A percentile compares a stretch with the other conserved stretches of the same genome.
Conservation (phyloP, 92 coral and sea anemone species). For the Montipora capitata region DNA sequence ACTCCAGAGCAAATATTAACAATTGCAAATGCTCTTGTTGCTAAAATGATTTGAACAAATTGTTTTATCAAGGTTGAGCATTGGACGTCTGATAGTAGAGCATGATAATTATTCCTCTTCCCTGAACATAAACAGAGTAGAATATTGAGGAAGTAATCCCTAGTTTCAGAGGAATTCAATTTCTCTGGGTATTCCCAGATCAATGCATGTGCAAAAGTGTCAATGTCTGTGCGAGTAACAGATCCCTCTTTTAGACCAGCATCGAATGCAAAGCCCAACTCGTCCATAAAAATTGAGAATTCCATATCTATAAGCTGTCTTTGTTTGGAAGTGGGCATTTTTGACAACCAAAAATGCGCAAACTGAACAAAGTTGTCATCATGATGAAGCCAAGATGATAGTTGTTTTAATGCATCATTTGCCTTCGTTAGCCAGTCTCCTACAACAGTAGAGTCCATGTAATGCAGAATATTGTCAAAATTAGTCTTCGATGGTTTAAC, state of each 20-base stretch:
- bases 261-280: conserved; percentile 87
- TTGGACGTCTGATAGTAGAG: conserved; percentile 85
- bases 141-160: conserved; percentile 72
- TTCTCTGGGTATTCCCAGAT: conserved; percentile 94
- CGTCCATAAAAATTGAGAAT: conserved; percentile 84
- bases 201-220: conserved; percentile 72
- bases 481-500: conserved; percentile 62
- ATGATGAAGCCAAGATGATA: conserved; percentile 85
- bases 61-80: conserved; percentile 88
- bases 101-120: conserved; percentile 80
- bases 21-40: conserved; percentile 93
- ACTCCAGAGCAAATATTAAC: conserved; percentile 79
- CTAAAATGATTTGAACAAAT: conserved; percentile 82
- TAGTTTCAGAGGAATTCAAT: conserved; percentile 73
- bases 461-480: conserved; percentile 75
- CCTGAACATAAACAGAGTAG: conserved; percentile 89
- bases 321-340: conserved; percentile 81
- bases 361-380: conserved; percentile 81
- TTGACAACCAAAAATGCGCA: conserved; percentile 93
- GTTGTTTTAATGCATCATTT: conserved; percentile 64
- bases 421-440: conserved; percentile 89
- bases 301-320: conserved; percentile 84
- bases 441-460: conserved; percentile 85
- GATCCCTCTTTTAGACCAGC: conserved; percentile 74
- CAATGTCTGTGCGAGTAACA: conserved; percentile 68